Percentiles rank a stretch among this genome's conserved stretches.
Evolutionary conservation across 1,140 invertebrate species (phyloP).

Genomic region (Drosophila repletoides): DNA sequence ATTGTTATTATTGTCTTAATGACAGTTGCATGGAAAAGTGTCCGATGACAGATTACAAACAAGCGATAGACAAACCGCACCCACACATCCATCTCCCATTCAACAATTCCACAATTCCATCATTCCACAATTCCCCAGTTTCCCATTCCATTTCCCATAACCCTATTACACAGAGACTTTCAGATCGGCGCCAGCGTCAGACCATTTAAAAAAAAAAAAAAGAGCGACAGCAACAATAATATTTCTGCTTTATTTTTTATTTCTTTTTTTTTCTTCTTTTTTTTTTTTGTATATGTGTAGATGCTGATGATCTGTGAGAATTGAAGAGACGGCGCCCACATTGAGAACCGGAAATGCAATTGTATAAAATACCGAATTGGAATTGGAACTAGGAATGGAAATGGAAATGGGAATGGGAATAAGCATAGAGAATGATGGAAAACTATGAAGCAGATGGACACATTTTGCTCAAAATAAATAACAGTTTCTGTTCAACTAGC

Average conservation of each 20-base stretch:
- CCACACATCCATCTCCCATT: too few relatives aligned
- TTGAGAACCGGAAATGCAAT: constrained; percentile 76
- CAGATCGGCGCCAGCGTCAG: constrained; percentile 34
- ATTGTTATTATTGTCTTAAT: constrained; percentile 26
- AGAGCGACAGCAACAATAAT: too few relatives aligned
- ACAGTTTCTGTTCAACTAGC: not conserved
- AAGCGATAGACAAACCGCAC: constrained; percentile 35
- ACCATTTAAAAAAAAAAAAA: constrained; percentile 2
- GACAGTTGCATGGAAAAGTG: constrained; percentile 47
- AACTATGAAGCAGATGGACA: constrained; percentile 59
- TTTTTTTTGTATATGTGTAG: not conserved
- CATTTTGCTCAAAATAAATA: constrained; percentile 15
- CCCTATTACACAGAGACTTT: constrained; percentile 6
- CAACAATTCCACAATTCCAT: too few relatives aligned
- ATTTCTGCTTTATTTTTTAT: constrained; percentile 19
- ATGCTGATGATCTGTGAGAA: constrained; percentile 33
- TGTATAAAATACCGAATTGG: constrained; percentile 58
- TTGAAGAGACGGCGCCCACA: constrained; percentile 67
- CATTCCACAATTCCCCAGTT: too few relatives aligned
- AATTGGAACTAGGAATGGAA: constrained; percentile 30
- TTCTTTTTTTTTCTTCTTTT: not conserved
- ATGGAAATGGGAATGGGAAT: constrained; percentile 38
- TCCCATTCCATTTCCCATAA: too few relatives aligned
- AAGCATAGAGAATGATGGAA: constrained; percentile 42
- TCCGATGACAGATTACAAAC: constrained; percentile 70